phyloP scores from a whole-genome alignment of 2,888 invertebrate species.

The Selenia dentaria region DNA sequence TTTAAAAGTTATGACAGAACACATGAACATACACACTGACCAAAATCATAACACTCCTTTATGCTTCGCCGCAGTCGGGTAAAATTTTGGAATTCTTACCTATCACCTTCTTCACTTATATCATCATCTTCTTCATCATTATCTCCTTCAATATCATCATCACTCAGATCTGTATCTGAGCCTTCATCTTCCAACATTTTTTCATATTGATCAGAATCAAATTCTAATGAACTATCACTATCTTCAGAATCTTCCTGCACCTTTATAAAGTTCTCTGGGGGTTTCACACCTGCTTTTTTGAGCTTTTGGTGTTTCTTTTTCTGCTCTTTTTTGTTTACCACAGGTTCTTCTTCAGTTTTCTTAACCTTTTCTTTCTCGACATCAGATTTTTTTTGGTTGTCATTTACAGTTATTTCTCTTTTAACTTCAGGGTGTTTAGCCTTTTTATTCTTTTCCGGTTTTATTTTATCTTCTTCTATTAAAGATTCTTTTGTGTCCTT shows the following conservation, averaged over 20 bases:
- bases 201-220: constrained; percentile 73
- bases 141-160: constrained; percentile 34
- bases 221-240: constrained; percentile 58
- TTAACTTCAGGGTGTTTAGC: constrained; percentile 16
- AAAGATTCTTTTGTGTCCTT: constrained; percentile 16
- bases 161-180: constrained; percentile 41
- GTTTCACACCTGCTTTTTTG: constrained; percentile 54
- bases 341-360: constrained; percentile 28
- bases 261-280: constrained; percentile 57
- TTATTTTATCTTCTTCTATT: constrained; percentile 2
- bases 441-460: constrained; percentile 13
- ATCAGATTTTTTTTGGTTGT: constrained; percentile 23
- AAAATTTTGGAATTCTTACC: constrained; percentile 35
- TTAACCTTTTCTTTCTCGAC: constrained; percentile 21
- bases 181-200: constrained; percentile 54
- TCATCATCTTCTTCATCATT: constrained; percentile 35
- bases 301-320: constrained; percentile 51
- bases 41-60: too few species aligned
- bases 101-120: constrained; percentile 32
- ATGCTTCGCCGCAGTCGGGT: too few species aligned
- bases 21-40: too few species aligned
- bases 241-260: constrained; percentile 49
- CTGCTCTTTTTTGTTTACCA: constrained; percentile 45
- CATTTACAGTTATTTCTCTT: constrained; percentile 18
- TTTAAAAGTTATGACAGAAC: too few species aligned